Base-by-base conservation (phyloP, 2,797 vertebrate species). In the Myotis daubentonii region DNA sequence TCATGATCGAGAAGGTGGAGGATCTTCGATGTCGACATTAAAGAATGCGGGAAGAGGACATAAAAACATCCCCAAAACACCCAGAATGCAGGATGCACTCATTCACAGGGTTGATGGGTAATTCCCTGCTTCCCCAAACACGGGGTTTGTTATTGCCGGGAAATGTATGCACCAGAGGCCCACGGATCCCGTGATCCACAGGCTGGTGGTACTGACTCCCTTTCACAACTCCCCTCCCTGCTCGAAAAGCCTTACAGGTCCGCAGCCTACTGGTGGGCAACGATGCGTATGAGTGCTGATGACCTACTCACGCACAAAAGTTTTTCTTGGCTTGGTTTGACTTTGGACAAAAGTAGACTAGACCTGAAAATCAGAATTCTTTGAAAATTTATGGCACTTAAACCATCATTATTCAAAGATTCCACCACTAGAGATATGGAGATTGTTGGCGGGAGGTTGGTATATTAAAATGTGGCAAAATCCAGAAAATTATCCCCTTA, bases 51-150 rank as follows among this genome's bases (percentile, higher is more conserved):
- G 47, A 47, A 78, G 28, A 87, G 53, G 44, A 76, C 3, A 6
- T 10, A 57, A 23, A 25, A 57, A 57, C 55, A 57, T 11, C 25
- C 55, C 8, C 11, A 60, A n/a, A 94, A 62, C 47, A 80, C 16
- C 72, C n/a, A 30, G 68, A 91, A 74, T 53, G 51, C 47, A 89
- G 65, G 66, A 93, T 33, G 70, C 36, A 94, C 87, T 71, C 6
- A 71, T 60, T 66, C 57, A 57, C 66, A 51, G 72, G 88, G 82
- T 47, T 57, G 90, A 20, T 33, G 44, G 79, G 53, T 41, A 62
- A 16, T 55, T 79, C 36, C 53, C 30, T 60, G 60, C 60, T 72
- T 89, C 82, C 60, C 62, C 60, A 94, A 57, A 89, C 8, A 76
- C 23, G 0, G 60, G 38, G 33, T 75, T 87, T 75, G 72, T 62